Percentiles rank a stretch among this genome's conserved stretches.
phyloP scores from a whole-genome alignment of 1,140 invertebrate genomes.

The Aphelinus certus region DNA sequence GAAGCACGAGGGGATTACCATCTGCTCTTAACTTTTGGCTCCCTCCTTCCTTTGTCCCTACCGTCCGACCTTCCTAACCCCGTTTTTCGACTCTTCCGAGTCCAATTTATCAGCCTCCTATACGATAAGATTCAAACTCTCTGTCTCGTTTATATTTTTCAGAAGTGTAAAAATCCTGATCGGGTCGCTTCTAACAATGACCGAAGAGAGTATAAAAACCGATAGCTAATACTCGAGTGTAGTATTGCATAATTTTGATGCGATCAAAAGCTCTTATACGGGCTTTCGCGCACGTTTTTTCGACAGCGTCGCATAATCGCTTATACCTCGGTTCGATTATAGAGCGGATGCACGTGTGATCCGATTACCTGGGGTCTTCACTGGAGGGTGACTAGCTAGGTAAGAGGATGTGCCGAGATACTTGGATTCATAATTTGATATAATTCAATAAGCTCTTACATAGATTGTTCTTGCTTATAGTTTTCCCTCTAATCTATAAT shows the following conservation, averaged over 20 bases:
- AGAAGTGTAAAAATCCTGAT: too few species aligned
- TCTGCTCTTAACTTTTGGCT: too few species aligned
- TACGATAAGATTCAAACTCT: too few species aligned
- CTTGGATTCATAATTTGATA: background rate
- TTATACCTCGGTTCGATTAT: background rate
- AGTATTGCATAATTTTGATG: background rate
- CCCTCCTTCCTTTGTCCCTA: too few species aligned
- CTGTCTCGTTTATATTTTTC: too few species aligned
- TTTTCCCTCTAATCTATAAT: too few species aligned
- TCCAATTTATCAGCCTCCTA: too few species aligned
- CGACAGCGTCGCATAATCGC: background rate
- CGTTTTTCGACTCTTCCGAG: too few species aligned
- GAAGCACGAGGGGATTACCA: too few species aligned
- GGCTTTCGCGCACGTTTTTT: background rate
- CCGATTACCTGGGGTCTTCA: conserved; percentile 22
- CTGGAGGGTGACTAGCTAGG: background rate
- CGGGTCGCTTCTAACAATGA: background rate
- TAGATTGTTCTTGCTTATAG: too few species aligned
- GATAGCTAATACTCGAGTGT: too few species aligned
- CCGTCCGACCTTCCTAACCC: too few species aligned
- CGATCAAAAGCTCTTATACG: background rate
- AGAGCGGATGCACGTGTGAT: background rate
- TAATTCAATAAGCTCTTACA: conserved; percentile 15
- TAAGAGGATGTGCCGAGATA: background rate
- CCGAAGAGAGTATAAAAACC: background rate